phyloP scores from a whole-genome alignment of 30 jellyfish, hydroid and myxozoan genomes.

The Cassiopea andromeda region DNA sequence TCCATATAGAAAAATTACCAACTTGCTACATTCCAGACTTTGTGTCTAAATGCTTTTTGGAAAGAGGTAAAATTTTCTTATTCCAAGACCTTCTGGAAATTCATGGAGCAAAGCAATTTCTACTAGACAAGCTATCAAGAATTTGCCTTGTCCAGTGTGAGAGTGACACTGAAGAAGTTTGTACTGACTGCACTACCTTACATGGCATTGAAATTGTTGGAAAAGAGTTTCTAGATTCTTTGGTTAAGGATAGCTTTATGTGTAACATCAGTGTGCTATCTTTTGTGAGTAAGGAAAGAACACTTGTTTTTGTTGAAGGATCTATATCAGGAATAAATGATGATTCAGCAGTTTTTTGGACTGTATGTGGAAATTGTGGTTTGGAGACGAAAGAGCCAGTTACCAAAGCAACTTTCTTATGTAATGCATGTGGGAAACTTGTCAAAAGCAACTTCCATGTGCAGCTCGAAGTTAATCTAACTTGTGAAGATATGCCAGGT shows the following conservation, averaged over 20 bases:
- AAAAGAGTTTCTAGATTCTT: not conserved
- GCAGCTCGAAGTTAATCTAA: constrained; percentile 33
- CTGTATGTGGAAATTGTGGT: constrained; percentile 46
- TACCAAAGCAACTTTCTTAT: constrained; percentile 1
- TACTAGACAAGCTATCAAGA: constrained; percentile 40
- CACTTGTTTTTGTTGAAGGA: constrained; percentile 45
- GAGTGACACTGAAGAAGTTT: not conserved
- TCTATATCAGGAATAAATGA: constrained; percentile 32
- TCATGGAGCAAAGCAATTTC: not conserved
- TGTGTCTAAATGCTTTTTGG: constrained; percentile 19
- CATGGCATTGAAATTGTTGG: not conserved
- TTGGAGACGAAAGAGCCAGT: constrained; percentile 18
- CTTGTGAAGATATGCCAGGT: not conserved
- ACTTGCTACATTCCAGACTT: constrained; percentile 51
- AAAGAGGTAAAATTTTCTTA: not conserved
- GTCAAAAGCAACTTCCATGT: constrained; percentile 40
- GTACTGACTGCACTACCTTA: not conserved
- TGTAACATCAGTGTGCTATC: constrained; percentile 2
- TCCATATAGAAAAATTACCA: constrained; percentile 16
- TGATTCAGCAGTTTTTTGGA: constrained; percentile 62
- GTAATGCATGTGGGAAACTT: constrained; percentile 15
- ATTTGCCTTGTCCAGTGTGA: not conserved
- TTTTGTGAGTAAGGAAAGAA: not conserved
- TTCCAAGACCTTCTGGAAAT: constrained; percentile 4
- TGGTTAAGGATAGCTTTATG: not conserved